These are phyloP conservation scores for Argentina silus DNA, from an alignment of 2,797 vertebrate species.

Conservation along the genomic window DNA sequence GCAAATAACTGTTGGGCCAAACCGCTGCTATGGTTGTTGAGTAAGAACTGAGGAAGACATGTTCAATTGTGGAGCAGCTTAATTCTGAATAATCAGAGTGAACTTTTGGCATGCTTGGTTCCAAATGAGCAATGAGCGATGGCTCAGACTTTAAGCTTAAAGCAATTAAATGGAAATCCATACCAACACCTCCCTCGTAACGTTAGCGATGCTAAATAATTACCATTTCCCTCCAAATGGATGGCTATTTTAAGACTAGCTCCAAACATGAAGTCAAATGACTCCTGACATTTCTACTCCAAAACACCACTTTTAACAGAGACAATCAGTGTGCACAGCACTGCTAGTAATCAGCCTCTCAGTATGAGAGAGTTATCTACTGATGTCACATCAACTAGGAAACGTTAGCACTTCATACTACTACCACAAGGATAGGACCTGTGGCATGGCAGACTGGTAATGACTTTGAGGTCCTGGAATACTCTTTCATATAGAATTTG, in stretches of 20 bases:
- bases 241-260: background rate
- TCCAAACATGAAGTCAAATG: too few species aligned
- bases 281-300: too few species aligned
- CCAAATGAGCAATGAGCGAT: background rate
- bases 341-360: background rate
- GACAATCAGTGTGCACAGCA: background rate
- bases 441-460: slow-evolving; percentile 50
- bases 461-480: slow-evolving; percentile 51
- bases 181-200: background rate
- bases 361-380: slow-evolving; percentile 7
- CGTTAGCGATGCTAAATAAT: background rate
- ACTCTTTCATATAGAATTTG: slow-evolving; percentile 56
- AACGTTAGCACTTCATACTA: slow-evolving; percentile 4
- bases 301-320: background rate
- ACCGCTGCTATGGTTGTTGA: background rate
- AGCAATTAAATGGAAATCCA: background rate
- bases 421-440: slow-evolving; percentile 41
- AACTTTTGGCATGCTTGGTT: background rate
- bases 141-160: too few species aligned
- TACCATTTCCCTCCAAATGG: background rate
- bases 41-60: background rate
- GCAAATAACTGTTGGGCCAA: background rate
- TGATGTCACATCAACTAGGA: slow-evolving; percentile 11
- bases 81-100: background rate
- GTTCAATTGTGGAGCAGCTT: background rate